Base-by-base conservation (phyloP, 2,888 invertebrate genomes). In the Chorisops tibialis region DNA sequence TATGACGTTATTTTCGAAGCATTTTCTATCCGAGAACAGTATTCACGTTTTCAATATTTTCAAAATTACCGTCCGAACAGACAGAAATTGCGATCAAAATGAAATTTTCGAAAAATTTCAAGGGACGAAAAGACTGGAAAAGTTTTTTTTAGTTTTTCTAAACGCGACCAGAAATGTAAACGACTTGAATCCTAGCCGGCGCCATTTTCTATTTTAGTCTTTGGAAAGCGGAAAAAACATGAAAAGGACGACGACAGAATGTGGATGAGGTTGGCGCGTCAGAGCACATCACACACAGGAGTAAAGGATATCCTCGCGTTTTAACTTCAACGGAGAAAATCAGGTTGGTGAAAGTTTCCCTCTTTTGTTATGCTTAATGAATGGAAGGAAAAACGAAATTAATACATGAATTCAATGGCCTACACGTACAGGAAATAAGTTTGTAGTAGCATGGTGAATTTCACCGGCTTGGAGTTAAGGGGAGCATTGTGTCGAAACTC, bases 201-300 rank as follows among this genome's bases (percentile, higher is more conserved):
- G 63, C 63, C 63, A 63, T 63, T 63, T 63, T 63, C 63, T 60
- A 60, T 60, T 60, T 63, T 48, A 39, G n/a, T n/a, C 24, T 21
- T 47, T 16, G 18, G 30, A 16, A 43, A 56, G 30, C 39, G 43
- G 45, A 45, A 56, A 22, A 7, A 48, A 35, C 39, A 43, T 24
- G 35, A 19, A 56, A 30, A 30, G 30, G 30, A 30, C 30, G 30
- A 30, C 30, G 30, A 54, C 43, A 56, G 45, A 45, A 45, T 56
- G 43, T 16, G 35, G 30, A 30, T 30, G 30, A 30, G 30, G 43
- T 43, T 56, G 43, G 56, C 56, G 56, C 56, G 56, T 56, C 16
- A 30, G 30, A 56, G 52, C 30, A 9, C 9, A 9, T 9, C 30
- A 30, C 9, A 9, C 9, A 45, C 43, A 45, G 16, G 18, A 43